Base-by-base conservation (phyloP, 2,888 invertebrate genomes). In the Nowickia ferox region DNA sequence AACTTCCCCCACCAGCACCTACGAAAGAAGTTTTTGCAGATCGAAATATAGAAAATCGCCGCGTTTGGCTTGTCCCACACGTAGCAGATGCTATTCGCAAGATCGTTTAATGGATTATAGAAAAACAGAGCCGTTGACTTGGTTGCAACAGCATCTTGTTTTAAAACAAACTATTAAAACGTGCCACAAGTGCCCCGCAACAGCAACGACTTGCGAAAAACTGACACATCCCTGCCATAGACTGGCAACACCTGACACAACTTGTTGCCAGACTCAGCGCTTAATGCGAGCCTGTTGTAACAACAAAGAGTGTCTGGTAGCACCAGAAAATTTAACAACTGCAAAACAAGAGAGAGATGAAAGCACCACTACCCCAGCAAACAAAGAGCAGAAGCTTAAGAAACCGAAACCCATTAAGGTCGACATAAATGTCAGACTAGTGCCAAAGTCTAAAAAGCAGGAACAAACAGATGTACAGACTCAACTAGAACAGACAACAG, bases 361-460 rank as follows among this genome's bases (percentile, higher is more conserved):
- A 53, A 59, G 61, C 30, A 74, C 59, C 42, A 81, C 71, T 15
- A 78, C 53, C 8, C 78, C 78, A 48, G 4, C 9, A 1, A 9
- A 3, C 13, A 42, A 30, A 44, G 63, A 80, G 53, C 68, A 79
- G 13, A 71, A 55, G 10, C 42, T 17, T 1, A 59, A 17, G 13
- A 84, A 78, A 77, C 66, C 53, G 17, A 80, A 76, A 66, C 86
- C 83, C 1, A 95, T 96, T 89, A 96, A 96, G 94, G 95, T 96
- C 93, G 96, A 96, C 92, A 96, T 96, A 90, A 96, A 95, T 92
- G 96, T 96, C 87, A 96, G 96, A 92, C 93, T 96, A 92, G 94
- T 96, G 92, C 95, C 96, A 86, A 95, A 96, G 87, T 90, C 91
- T 87, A 65, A 22, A 22, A 51, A 65, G 69, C 15, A 63, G 40